phyloP scores from a whole-genome alignment of 2,113 vertebrate species.

The Anhinga rufa region DNA sequence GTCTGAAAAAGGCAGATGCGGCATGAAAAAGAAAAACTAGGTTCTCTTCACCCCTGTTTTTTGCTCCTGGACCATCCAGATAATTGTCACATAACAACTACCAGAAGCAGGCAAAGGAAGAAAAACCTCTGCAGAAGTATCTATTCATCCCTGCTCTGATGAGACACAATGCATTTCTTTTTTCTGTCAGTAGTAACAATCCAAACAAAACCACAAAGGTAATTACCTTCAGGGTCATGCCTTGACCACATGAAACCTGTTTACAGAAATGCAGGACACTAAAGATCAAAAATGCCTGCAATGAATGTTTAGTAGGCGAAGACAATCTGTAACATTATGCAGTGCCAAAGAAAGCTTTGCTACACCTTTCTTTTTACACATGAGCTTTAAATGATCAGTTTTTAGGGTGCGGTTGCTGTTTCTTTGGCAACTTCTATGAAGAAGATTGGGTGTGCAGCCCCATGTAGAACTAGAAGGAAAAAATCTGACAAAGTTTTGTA shows the following conservation, averaged over 20 bases:
- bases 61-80: background rate
- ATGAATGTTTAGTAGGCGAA: conserved; percentile 22
- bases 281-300: conserved; percentile 55
- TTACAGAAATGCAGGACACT: conserved; percentile 26
- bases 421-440: conserved; percentile 13
- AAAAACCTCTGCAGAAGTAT: background rate
- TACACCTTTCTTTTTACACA: background rate
- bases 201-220: conserved; percentile 6
- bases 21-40: background rate
- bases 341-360: conserved; percentile 14
- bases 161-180: background rate
- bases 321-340: background rate
- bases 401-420: background rate
- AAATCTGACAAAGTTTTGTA: background rate
- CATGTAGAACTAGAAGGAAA: background rate
- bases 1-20: background rate
- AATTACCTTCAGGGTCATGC: conserved; percentile 17
- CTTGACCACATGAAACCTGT: conserved; percentile 35
- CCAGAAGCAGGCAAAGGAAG: background rate
- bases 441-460: background rate
- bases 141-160: background rate
- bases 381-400: conserved; percentile 28
- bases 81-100: background rate
- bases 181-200: background rate
- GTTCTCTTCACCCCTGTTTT: background rate